A percentile compares a stretch with the other conserved stretches of the same genome.
Conservation (phyloP, 1,140 invertebrate genomes). For the Oreohelix idahoensis region DNA sequence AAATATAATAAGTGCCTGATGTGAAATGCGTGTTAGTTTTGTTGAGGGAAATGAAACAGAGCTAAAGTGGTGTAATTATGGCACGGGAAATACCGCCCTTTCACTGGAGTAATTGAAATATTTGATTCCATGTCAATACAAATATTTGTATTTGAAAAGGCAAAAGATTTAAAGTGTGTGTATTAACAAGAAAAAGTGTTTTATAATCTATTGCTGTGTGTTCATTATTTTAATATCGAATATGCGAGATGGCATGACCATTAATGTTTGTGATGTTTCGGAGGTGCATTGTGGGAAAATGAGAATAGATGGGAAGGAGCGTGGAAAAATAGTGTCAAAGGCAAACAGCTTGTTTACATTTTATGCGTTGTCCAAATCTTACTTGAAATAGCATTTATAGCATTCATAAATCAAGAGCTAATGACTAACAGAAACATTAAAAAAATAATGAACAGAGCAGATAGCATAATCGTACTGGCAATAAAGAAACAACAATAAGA, state of each 20-base stretch:
- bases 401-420: too few relatives aligned
- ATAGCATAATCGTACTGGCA: too few relatives aligned
- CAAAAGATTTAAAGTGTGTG: background rate
- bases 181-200: slow-evolving; percentile 13
- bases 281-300: background rate
- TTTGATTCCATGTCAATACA: slow-evolving; percentile 13
- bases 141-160: background rate
- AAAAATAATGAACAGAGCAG: too few relatives aligned
- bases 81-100: background rate
- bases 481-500: too few relatives aligned
- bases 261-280: background rate
- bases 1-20: slow-evolving; percentile 8
- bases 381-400: too few relatives aligned
- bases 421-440: too few relatives aligned
- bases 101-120: slow-evolving; percentile 12
- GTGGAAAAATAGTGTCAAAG: too few relatives aligned
- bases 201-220: background rate
- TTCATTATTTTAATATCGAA: background rate
- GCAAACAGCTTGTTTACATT: too few relatives aligned
- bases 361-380: too few relatives aligned
- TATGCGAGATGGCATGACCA: background rate
- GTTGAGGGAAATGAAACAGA: background rate
- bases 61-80: slow-evolving; percentile 8
- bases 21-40: slow-evolving; percentile 12
- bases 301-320: too few relatives aligned